Evolutionary conservation across 2,113 vertebrate genomes (phyloP).

Genomic region (Gambusia affinis): DNA sequence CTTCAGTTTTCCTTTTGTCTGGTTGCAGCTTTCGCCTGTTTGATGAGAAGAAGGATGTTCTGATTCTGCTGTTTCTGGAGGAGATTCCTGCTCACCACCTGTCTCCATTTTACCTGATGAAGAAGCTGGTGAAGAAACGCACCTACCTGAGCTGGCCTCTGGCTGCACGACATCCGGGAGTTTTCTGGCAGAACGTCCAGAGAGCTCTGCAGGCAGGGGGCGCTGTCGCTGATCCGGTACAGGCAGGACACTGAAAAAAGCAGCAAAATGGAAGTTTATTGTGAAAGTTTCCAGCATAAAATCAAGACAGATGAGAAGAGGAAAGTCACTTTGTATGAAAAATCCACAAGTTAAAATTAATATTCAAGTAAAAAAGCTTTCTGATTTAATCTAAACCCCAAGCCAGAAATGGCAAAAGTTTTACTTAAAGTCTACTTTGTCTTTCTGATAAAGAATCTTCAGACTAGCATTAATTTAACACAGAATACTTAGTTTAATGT

Average conservation of each 20-base stretch:
- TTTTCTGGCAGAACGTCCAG: slow-evolving; percentile 74
- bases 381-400: neutral
- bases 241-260: neutral
- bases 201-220: slow-evolving; percentile 50
- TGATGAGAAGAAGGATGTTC: slow-evolving; percentile 78
- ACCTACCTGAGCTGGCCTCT: slow-evolving; percentile 69
- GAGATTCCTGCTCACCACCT: slow-evolving; percentile 70
- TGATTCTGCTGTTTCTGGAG: slow-evolving; percentile 82
- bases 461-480: too few species aligned
- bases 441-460: too few species aligned
- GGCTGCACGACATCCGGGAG: slow-evolving; percentile 33
- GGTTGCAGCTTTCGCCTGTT: slow-evolving; percentile 75
- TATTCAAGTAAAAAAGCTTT: neutral
- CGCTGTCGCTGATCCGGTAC: neutral
- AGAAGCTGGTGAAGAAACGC: slow-evolving; percentile 65
- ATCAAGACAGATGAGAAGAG: neutral
- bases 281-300: neutral
- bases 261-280: neutral
- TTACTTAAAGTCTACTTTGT: neutral
- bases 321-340: neutral
- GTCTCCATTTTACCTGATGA: slow-evolving; percentile 73
- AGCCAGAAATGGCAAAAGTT: neutral
- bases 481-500: neutral
- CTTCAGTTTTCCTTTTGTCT: neutral
- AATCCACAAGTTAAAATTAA: neutral